Conservation (phyloP, 2,888 invertebrate species). For the Cabera pusaria region DNA sequence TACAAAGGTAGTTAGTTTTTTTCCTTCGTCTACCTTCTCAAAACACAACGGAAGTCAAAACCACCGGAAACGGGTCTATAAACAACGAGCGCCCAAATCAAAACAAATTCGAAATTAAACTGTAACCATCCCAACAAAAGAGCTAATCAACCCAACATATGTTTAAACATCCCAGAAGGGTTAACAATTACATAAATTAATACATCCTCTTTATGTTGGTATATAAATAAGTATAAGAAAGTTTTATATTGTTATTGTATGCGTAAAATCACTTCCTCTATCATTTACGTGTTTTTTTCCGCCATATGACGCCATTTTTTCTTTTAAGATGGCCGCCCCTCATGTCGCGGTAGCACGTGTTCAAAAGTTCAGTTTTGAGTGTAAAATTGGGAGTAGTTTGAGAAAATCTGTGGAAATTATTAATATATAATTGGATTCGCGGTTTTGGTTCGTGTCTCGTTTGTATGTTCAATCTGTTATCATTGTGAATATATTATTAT, state of each 20-base stretch:
- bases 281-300: constrained; percentile 65
- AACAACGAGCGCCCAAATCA: constrained; percentile 64
- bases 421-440: not conserved
- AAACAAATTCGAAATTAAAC: constrained; percentile 79
- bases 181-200: constrained; percentile 81
- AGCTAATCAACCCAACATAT: constrained; percentile 72
- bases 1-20: too few relatives aligned
- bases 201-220: constrained; percentile 62
- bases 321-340: constrained; percentile 57
- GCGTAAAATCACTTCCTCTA: constrained; percentile 80
- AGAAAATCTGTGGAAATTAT: constrained; percentile 11
- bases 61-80: constrained; percentile 60
- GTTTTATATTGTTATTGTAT: constrained; percentile 63
- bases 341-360: constrained; percentile 70
- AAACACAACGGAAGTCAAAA: constrained; percentile 47
- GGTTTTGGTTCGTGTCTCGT: not conserved
- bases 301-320: constrained; percentile 74
- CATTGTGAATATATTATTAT: too few relatives aligned
- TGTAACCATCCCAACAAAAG: constrained; percentile 52
- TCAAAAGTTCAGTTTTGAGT: constrained; percentile 32
- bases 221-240: constrained; percentile 43
- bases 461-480: too few relatives aligned
- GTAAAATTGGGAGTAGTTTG: constrained; percentile 7
- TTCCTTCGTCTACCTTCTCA: too few relatives aligned
- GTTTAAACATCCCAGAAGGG: constrained; percentile 68